Conservation (phyloP, 2,113 vertebrate species). For the Ranitomeya variabilis region DNA sequence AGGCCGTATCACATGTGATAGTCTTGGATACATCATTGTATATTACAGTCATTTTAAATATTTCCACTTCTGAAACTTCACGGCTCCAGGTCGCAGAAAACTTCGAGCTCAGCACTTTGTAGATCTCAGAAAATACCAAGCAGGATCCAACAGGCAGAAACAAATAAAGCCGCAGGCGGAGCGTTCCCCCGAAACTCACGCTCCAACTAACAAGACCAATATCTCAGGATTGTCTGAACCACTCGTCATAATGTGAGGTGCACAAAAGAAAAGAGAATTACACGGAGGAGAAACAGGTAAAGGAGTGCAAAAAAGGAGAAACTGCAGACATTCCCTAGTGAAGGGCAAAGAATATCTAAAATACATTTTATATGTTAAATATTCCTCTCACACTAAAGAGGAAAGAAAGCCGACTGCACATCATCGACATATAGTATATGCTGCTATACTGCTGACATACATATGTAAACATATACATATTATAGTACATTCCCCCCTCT, state of each 20-base stretch:
- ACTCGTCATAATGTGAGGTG: neutral
- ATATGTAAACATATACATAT: neutral
- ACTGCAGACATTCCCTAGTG: no score
- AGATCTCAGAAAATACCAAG: slow-evolving; percentile 21
- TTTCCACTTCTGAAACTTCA: neutral
- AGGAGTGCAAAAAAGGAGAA: neutral
- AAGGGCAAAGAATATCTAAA: no score
- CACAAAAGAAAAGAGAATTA: neutral
- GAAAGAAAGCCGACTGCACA: no score
- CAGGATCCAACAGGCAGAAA: slow-evolving; percentile 7
- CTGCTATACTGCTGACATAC: neutral
- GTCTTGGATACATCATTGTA: neutral
- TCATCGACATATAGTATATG: no score
- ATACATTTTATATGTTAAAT: no score
- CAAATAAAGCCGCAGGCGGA: slow-evolving; percentile 10
- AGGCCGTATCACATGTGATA: neutral
- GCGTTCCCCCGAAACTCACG: neutral
- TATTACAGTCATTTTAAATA: neutral
- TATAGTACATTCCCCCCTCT: neutral
- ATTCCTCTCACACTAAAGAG: no score
- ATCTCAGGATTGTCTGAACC: neutral
- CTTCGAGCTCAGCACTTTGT: slow-evolving; percentile 22
- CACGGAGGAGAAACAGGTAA: neutral
- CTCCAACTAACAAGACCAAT: neutral
- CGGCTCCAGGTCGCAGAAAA: neutral